phyloP scores from a whole-genome alignment of 2,888 invertebrate genomes.

The Drosophila pseudotalamancana region DNA sequence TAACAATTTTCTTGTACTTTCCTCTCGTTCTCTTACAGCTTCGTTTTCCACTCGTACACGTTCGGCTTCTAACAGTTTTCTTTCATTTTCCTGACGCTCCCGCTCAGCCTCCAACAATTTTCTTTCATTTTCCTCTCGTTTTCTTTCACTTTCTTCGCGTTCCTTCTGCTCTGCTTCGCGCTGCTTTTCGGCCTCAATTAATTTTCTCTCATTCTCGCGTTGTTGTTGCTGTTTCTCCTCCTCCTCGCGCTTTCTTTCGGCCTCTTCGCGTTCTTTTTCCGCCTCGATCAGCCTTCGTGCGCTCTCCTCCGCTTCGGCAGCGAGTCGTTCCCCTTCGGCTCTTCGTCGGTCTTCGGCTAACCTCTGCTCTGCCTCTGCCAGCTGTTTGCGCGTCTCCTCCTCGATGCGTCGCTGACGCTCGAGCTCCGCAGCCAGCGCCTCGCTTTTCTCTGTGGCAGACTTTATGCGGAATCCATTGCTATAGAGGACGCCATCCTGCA shows the following conservation, averaged over 20 bases:
- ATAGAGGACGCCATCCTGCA: constrained; percentile 83
- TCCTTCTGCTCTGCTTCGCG: constrained; percentile 1
- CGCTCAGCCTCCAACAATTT: constrained; percentile 29
- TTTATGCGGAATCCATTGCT: constrained; percentile 82
- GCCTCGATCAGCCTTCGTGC: constrained; percentile 45
- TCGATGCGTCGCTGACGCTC: constrained; percentile 75
- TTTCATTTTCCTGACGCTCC: constrained; percentile 27
- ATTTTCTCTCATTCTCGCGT: constrained; percentile 34
- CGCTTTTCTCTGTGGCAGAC: constrained; percentile 59
- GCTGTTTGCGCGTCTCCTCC: constrained; percentile 75
- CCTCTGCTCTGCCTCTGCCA: constrained; percentile 76
- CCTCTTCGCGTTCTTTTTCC: constrained; percentile 34
- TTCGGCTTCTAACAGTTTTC: constrained; percentile 47
- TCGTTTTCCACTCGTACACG: constrained; percentile 5
- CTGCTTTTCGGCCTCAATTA: constrained; percentile 42
- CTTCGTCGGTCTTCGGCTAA: constrained; percentile 60
- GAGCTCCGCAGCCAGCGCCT: constrained; percentile 74
- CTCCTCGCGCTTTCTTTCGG: constrained; percentile 31
- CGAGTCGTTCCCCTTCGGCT: constrained; percentile 34
- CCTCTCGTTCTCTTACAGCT: constrained; percentile 11
- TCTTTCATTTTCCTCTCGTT: constrained; percentile 13
- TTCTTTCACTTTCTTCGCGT: constrained; percentile 23
- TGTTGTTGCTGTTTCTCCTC: neutral
- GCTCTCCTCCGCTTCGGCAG: constrained; percentile 51
- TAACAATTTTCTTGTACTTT: constrained; percentile 39